These are phyloP conservation scores for Ailuropoda melanoleuca DNA, from an alignment of 2,113 vertebrate species.

Conservation along the genomic window DNA sequence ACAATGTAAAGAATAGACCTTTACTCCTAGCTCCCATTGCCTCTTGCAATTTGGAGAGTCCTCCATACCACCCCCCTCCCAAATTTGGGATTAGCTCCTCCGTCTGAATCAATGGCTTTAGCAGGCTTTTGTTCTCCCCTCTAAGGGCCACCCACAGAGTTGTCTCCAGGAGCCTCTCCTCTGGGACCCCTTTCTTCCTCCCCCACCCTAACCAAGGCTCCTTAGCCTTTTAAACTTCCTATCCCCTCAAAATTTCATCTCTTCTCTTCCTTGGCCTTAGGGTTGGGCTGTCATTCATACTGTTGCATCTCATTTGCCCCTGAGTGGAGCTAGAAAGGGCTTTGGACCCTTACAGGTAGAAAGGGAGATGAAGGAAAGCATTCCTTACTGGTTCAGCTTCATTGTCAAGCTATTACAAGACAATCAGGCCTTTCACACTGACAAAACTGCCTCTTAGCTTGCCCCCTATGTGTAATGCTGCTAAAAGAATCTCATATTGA, in stretches of 20 bases:
- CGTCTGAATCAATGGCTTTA: constrained; percentile 19
- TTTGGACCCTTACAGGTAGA: background rate
- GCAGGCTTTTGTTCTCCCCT: constrained; percentile 21
- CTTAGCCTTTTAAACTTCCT: constrained; percentile 25
- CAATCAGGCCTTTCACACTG: constrained; percentile 40
- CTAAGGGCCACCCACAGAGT: constrained; percentile 47
- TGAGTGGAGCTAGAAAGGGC: constrained; percentile 21
- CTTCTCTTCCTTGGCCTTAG: constrained; percentile 12
- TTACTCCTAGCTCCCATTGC: background rate
- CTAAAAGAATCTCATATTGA: constrained; percentile 44
- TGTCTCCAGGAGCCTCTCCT: constrained; percentile 21
- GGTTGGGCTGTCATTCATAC: background rate
- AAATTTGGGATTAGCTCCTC: background rate
- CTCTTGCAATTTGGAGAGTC: background rate
- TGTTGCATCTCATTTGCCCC: background rate
- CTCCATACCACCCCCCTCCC: background rate
- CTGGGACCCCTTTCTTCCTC: background rate
- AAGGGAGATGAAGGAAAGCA: constrained; percentile 49
- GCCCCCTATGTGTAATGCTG: constrained; percentile 1
- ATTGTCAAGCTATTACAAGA: constrained; percentile 50
- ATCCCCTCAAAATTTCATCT: background rate
- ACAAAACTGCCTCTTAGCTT: constrained; percentile 15
- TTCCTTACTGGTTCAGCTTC: constrained; percentile 13
- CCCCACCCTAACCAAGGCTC: background rate
- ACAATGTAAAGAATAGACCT: constrained; percentile 9